Base-by-base conservation (phyloP, 2,888 invertebrate species). In the Alloscopus bannaensis region DNA sequence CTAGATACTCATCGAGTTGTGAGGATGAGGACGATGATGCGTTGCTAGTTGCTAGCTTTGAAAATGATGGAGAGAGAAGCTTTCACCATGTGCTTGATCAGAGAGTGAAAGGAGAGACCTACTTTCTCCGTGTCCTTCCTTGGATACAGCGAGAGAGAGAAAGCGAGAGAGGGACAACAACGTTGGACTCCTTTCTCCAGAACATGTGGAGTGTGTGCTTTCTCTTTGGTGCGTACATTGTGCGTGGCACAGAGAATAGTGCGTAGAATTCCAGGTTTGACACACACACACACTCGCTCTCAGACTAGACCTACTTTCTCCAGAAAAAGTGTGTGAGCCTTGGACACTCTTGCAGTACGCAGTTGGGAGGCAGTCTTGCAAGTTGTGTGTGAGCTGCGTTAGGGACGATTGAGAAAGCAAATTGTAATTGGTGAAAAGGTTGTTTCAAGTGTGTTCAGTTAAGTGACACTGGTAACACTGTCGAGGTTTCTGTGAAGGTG, bases 131-230 rank as follows among this genome's bases (percentile, higher is more conserved):
- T 45, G 59, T 66, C 69, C 70, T 70, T 59, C 68, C 69, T 52
- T 70, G 70, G 69, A 70, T 52, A 57, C 76, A 76, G 36, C 69
- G n/a, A n/a, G n/a, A n/a, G n/a, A n/a, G n/a, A n/a, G n/a, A n/a
- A n/a, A n/a, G n/a, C n/a, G n/a, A n/a, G n/a, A n/a, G n/a, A n/a
- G n/a, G n/a, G n/a, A n/a, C n/a, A n/a, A n/a, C n/a, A n/a, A n/a
- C n/a, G n/a, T n/a, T n/a, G n/a, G n/a, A n/a, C n/a, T n/a, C n/a
- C n/a, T n/a, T n/a, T 1, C 42, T 45, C 55, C 40, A 62, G 55
- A 70, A 26, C 77, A 70, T 77, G 76, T 66, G 76, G 57, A 59
- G 57, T 77, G 4, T 22, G 20, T n/a, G n/a, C n/a, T n/a, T n/a
- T n/a, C n/a, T n/a, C n/a, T n/a, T n/a, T n/a, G 29, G 29, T 28